Evolutionary conservation across 2,797 vertebrate species (phyloP).

Genomic region (Anisognathus igniventris): DNA sequence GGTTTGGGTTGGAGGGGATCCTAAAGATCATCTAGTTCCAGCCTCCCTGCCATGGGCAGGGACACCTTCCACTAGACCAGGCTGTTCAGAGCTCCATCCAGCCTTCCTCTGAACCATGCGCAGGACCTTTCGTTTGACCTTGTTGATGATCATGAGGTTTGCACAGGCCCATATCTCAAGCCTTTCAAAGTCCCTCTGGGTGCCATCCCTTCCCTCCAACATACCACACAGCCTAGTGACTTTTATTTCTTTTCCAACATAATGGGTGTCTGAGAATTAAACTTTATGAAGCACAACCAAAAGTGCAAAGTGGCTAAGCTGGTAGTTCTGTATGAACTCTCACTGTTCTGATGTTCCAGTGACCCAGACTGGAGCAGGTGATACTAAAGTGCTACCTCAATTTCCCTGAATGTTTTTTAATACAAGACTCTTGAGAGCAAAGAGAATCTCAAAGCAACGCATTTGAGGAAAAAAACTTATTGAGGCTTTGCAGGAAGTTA

Average conservation of each 20-base stretch:
- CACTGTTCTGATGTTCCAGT: neutral
- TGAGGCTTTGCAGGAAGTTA: slow-evolving; percentile 1
- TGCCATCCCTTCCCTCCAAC: neutral
- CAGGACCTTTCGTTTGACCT: neutral
- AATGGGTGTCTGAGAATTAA: neutral
- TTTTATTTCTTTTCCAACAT: neutral
- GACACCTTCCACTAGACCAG: neutral
- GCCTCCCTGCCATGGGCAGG: neutral
- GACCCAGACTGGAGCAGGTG: neutral
- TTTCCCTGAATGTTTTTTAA: neutral
- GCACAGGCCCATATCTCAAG: neutral
- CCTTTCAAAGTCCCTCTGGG: neutral
- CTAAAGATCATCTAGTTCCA: neutral
- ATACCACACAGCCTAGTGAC: neutral
- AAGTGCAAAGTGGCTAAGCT: neutral
- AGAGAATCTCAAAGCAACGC: neutral
- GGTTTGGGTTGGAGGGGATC: neutral
- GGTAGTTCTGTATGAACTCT: neutral
- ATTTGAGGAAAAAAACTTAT: neutral
- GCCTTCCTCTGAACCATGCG: neutral
- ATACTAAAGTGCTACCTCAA: neutral
- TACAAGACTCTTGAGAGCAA: neutral
- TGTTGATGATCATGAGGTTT: neutral
- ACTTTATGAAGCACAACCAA: neutral
- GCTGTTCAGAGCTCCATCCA: neutral